These are phyloP conservation scores for Apostichopus japonicus DNA, from an alignment of 35 echinoderm and acorn worm genomes.

Conservation along the genomic window DNA sequence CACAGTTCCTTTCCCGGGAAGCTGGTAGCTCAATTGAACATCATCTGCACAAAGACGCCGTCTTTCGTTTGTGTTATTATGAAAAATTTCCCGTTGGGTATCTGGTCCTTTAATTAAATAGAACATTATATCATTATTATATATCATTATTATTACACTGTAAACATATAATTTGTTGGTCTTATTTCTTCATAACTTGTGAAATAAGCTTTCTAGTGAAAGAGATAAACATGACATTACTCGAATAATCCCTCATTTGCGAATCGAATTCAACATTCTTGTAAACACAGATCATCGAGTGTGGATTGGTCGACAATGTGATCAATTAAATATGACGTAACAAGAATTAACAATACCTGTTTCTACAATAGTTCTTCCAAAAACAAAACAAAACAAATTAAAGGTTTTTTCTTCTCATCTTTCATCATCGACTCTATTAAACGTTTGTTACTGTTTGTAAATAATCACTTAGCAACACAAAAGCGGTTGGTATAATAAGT, in stretches of 20 bases:
- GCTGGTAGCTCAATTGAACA: background rate
- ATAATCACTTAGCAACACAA: too few species aligned
- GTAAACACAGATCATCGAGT: too few species aligned
- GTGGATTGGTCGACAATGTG: too few species aligned
- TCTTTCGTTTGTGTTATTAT: background rate
- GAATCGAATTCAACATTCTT: too few species aligned
- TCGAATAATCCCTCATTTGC: too few species aligned
- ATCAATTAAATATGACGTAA: too few species aligned
- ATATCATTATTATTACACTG: background rate
- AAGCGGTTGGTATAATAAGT: background rate
- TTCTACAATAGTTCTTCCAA: too few species aligned
- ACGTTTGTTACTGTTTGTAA: too few species aligned
- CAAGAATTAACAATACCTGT: too few species aligned
- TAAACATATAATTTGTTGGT: background rate
- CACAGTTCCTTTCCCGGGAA: conserved; percentile 5
- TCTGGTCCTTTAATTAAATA: background rate
- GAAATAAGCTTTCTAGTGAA: background rate
- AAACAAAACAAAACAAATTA: too few species aligned
- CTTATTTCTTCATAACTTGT: background rate
- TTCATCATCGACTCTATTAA: too few species aligned
- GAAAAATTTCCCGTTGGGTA: background rate
- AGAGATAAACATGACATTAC: background rate
- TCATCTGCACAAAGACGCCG: background rate
- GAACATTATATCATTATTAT: background rate
- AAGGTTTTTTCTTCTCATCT: too few species aligned